A percentile compares a stretch with the other conserved stretches of the same genome.
phyloP scores from a whole-genome alignment of 2,888 invertebrate genomes.

The Loripinus fragilis region DNA sequence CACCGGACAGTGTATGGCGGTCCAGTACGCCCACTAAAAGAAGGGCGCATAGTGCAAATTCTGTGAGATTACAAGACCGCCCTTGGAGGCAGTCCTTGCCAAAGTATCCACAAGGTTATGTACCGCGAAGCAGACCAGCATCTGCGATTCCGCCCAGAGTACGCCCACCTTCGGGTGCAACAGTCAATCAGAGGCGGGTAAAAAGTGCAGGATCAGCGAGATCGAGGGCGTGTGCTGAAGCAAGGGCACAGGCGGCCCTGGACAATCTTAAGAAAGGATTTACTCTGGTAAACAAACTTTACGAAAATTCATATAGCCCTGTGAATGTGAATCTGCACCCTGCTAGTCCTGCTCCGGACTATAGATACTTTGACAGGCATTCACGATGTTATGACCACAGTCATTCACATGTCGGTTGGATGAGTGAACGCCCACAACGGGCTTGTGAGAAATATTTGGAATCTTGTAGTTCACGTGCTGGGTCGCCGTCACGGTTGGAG shows the following conservation, averaged over 20 bases:
- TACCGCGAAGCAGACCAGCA: slow-evolving; percentile 53
- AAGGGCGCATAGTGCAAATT: slow-evolving; percentile 57
- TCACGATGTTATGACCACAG: slow-evolving; percentile 70
- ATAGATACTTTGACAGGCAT: slow-evolving; percentile 73
- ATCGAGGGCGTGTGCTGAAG: slow-evolving; percentile 47
- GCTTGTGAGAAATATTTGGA: slow-evolving; percentile 64
- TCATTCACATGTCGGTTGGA: slow-evolving; percentile 65
- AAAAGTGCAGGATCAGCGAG: slow-evolving; percentile 58
- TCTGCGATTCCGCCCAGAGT: slow-evolving; percentile 45
- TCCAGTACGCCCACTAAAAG: slow-evolving; percentile 38
- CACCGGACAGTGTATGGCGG: slow-evolving; percentile 22
- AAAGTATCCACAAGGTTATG: slow-evolving; percentile 43
- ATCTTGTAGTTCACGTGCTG: slow-evolving; percentile 49
- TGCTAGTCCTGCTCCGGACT: slow-evolving; percentile 67
- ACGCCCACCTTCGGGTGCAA: slow-evolving; percentile 40
- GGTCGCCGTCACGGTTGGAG: slow-evolving; percentile 47
- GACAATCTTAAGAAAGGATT: slow-evolving; percentile 63
- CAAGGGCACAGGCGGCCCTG: slow-evolving; percentile 33
- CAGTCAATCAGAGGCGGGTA: slow-evolving; percentile 40
- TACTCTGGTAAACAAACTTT: slow-evolving; percentile 67
- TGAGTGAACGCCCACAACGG: slow-evolving; percentile 63
- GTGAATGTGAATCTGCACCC: slow-evolving; percentile 62
- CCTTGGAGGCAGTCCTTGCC: slow-evolving; percentile 46
- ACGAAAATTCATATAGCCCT: slow-evolving; percentile 57
- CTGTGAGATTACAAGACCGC: slow-evolving; percentile 52